Evolutionary conservation across 1,140 invertebrate species (phyloP).

Genomic region (Panulirus ornatus): DNA sequence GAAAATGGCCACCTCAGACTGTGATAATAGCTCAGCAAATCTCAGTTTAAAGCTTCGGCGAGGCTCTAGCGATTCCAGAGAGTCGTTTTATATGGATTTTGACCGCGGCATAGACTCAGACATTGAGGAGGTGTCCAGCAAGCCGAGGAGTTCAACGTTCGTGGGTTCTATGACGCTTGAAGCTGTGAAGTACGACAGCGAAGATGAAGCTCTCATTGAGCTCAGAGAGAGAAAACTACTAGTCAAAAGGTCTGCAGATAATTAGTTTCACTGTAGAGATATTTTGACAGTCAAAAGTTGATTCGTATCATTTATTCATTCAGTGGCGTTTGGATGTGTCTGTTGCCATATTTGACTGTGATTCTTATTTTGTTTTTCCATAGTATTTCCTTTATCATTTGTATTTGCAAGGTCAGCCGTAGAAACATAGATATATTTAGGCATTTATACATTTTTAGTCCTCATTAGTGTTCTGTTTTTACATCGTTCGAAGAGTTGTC

Average conservation of each 20-base stretch:
- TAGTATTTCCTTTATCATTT: too few relatives aligned
- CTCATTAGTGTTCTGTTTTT: too few relatives aligned
- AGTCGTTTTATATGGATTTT: conserved; percentile 65
- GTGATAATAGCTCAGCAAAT: conserved; percentile 29
- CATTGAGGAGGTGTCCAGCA: conserved; percentile 53
- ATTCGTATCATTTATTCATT: too few relatives aligned
- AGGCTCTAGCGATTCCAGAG: conserved; percentile 52
- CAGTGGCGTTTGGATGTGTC: too few relatives aligned
- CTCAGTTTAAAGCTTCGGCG: conserved; percentile 49
- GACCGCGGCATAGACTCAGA: conserved; percentile 69
- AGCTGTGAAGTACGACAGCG: neutral
- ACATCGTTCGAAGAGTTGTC: too few relatives aligned
- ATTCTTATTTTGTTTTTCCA: too few relatives aligned
- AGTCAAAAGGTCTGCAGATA: conserved; percentile 19
- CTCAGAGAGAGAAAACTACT: conserved; percentile 28
- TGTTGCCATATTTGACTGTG: too few relatives aligned
- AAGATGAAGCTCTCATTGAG: neutral
- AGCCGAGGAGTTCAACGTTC: conserved; percentile 3
- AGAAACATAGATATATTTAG: too few relatives aligned
- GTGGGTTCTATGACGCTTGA: neutral
- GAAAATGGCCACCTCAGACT: conserved; percentile 16
- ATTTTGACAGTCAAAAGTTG: too few relatives aligned
- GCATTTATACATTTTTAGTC: too few relatives aligned
- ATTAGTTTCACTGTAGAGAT: neutral
- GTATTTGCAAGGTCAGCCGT: too few relatives aligned